phyloP scores from a whole-genome alignment of 2,113 vertebrate species.

The Turdus rufiventris region DNA sequence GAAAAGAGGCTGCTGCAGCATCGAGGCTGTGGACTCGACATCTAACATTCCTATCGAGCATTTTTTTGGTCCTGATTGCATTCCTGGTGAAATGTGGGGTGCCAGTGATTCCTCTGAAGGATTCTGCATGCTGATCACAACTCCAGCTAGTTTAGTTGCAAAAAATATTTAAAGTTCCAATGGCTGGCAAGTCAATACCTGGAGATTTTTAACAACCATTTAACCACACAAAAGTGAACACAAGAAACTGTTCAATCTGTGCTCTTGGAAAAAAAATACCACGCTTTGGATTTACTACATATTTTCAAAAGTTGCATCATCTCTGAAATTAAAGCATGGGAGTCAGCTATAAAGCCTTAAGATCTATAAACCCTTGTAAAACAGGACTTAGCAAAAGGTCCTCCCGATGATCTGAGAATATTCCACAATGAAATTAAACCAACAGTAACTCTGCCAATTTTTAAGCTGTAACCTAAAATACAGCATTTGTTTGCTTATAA shows the following conservation, averaged over 20 bases:
- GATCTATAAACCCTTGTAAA: neutral
- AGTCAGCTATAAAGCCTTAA: neutral
- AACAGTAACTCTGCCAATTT: conserved; percentile 37
- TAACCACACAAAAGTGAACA: neutral
- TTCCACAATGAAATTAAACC: conserved; percentile 27
- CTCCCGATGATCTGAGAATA: neutral
- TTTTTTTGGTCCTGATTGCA: neutral
- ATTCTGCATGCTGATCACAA: conserved; percentile 23
- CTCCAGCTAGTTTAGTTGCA: neutral
- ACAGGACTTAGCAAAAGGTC: neutral
- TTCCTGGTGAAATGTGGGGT: neutral
- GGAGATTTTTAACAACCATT: neutral
- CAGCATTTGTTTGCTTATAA: conserved; percentile 51
- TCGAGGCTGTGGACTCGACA: neutral
- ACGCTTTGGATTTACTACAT: neutral
- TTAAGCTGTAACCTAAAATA: conserved; percentile 56
- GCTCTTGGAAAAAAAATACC: neutral
- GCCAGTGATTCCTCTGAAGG: neutral
- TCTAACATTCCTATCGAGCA: neutral
- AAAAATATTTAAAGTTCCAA: conserved; percentile 3
- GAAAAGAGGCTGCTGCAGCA: neutral
- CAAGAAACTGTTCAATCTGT: neutral
- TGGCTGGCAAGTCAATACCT: neutral
- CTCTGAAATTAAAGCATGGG: neutral
- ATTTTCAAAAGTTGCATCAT: conserved; percentile 1